These are phyloP conservation scores for Xenopus borealis DNA, from an alignment of 2,113 vertebrate genomes.

Conservation along the genomic window DNA sequence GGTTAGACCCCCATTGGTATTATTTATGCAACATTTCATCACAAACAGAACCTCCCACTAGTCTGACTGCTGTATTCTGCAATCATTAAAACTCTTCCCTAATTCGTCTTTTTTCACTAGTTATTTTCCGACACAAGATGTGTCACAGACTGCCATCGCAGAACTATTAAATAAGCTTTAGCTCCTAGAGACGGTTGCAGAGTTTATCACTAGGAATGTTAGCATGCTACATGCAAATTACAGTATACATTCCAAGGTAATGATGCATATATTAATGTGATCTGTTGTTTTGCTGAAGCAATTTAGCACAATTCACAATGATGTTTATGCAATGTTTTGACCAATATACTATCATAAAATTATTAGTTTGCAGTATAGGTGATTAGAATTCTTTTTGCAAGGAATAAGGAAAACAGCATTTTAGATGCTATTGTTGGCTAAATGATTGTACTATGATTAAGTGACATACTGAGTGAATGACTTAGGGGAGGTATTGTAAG, in stretches of 20 bases:
- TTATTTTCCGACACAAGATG: neutral
- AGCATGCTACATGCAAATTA: neutral
- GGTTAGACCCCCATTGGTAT: conserved; percentile 80
- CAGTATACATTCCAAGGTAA: neutral
- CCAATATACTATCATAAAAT: no score
- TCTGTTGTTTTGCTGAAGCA: neutral
- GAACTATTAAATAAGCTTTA: neutral
- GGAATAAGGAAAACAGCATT: no score
- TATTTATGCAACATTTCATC: conserved; percentile 88
- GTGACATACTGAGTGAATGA: no score
- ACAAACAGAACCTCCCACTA: conserved; percentile 81
- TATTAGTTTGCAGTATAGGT: no score
- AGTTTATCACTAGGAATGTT: neutral
- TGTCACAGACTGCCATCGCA: neutral
- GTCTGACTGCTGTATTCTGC: conserved; percentile 65
- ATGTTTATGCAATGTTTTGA: no score
- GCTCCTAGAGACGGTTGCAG: no score
- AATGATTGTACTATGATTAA: no score
- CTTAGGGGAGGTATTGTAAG: no score
- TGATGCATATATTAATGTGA: neutral
- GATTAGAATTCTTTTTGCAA: no score
- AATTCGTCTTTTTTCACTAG: neutral
- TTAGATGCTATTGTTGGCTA: no score
- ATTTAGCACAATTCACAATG: neutral
- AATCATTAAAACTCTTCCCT: conserved; percentile 55